Percentiles rank a stretch among this genome's conserved stretches.
Conservation (phyloP, 2,888 invertebrate species). For the Lycia hirtaria region DNA sequence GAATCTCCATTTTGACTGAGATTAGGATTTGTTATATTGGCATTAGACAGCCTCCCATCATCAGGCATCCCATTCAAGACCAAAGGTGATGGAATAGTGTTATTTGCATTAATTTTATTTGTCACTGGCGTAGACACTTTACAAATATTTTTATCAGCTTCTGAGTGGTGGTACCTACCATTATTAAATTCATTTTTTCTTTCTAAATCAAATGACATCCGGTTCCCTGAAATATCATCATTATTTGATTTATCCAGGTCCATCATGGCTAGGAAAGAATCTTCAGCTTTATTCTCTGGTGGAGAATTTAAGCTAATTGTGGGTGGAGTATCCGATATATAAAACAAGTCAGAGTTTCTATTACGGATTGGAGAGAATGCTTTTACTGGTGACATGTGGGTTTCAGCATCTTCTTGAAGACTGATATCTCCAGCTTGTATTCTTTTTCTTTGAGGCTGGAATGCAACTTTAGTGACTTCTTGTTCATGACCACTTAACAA, state of each 20-base stretch:
- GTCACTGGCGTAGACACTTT: constrained; percentile 76
- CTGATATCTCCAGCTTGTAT: constrained; percentile 69
- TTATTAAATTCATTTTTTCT: constrained; percentile 65
- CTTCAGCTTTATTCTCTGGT: constrained; percentile 62
- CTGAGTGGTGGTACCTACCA: constrained; percentile 55
- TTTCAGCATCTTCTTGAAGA: constrained; percentile 69
- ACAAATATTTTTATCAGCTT: constrained; percentile 68
- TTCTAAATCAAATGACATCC: constrained; percentile 54
- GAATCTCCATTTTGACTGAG: constrained; percentile 30
- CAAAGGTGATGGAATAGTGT: constrained; percentile 65
- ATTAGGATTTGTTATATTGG: constrained; percentile 47
- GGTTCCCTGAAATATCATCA: constrained; percentile 61
- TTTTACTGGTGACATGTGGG: constrained; percentile 54
- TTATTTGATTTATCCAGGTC: constrained; percentile 71
- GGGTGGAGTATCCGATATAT: constrained; percentile 70
- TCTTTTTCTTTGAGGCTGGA: constrained; percentile 73
- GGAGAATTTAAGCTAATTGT: constrained; percentile 55
- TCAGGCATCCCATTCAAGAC: constrained; percentile 60
- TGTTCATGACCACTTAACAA: constrained; percentile 80
- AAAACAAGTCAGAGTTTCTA: constrained; percentile 73
- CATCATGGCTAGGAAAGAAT: constrained; percentile 77
- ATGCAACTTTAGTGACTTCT: constrained; percentile 76
- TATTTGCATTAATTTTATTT: constrained; percentile 59
- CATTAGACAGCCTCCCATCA: constrained; percentile 54
- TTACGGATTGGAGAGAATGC: constrained; percentile 57